Conservation (phyloP, 2,113 vertebrate genomes). For the Colossoma macropomum region DNA sequence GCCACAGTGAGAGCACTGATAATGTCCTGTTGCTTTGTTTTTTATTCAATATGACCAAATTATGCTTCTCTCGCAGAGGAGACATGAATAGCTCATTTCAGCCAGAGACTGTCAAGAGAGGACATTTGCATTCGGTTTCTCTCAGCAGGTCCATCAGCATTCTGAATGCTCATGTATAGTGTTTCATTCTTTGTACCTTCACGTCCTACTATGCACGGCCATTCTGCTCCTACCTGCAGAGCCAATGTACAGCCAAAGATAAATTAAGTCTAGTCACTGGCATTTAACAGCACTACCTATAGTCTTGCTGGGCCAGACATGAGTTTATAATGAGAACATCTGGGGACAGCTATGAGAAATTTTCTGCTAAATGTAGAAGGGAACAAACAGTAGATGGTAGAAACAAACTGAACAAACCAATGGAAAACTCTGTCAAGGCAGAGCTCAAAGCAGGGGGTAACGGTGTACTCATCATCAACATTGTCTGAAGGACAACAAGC, state of each 20-base stretch:
- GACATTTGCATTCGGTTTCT: constrained; percentile 28
- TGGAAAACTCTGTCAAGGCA: too few species aligned
- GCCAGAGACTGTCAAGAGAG: not conserved
- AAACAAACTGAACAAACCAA: too few species aligned
- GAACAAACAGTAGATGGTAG: too few species aligned
- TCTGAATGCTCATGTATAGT: constrained; percentile 31
- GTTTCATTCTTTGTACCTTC: constrained; percentile 26
- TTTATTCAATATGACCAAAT: constrained; percentile 20
- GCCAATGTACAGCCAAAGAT: constrained; percentile 14
- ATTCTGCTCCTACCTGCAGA: constrained; percentile 26
- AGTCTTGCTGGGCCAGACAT: too few species aligned
- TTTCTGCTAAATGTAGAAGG: too few species aligned
- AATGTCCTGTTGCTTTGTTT: constrained; percentile 28
- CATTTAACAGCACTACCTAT: too few species aligned
- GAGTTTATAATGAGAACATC: too few species aligned
- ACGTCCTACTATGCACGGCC: not conserved
- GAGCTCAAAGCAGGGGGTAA: too few species aligned
- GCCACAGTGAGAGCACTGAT: not conserved
- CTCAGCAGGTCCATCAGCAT: constrained; percentile 30
- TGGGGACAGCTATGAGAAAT: too few species aligned
- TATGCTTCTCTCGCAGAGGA: not conserved
- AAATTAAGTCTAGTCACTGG: constrained; percentile 22
- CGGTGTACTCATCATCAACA: too few species aligned
- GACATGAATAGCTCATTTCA: constrained; percentile 29
- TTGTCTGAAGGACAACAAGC: too few species aligned